Evolutionary conservation across 2,888 invertebrate species (phyloP).

Genomic region (Dimorphilus gyrociliatus): DNA sequence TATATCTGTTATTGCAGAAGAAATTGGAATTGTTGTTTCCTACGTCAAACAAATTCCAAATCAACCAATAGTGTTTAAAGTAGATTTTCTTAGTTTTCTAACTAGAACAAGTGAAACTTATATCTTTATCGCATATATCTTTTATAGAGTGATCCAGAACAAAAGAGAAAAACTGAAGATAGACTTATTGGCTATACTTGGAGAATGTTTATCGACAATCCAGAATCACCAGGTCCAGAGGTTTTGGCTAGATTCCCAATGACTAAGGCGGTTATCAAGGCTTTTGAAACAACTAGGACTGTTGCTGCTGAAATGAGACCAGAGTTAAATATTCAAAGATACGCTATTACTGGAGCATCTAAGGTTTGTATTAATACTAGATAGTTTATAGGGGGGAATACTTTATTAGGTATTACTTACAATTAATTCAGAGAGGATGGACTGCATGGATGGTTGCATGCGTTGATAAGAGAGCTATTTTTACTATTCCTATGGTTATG

Average conservation of each 20-base stretch:
- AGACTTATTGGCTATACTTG: slow-evolving; percentile 7
- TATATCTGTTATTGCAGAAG: slow-evolving; percentile 1
- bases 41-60: slow-evolving; percentile 3
- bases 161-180: slow-evolving; percentile 6
- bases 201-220: slow-evolving; percentile 5
- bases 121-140: slow-evolving; percentile 1
- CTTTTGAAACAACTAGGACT: too few species aligned
- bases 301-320: too few species aligned
- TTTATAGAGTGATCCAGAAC: too few species aligned
- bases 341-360: too few species aligned
- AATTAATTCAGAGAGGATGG: slow-evolving; percentile 1
- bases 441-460: background rate
- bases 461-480: background rate
- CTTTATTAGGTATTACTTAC: too few species aligned
- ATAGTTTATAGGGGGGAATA: too few species aligned
- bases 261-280: too few species aligned
- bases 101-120: slow-evolving; percentile 1
- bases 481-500: background rate
- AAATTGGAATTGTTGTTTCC: slow-evolving; percentile 3
- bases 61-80: slow-evolving; percentile 5
- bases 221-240: slow-evolving; percentile 4
- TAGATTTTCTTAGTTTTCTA: slow-evolving; percentile 1
- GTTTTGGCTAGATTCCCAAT: slow-evolving; percentile 5
- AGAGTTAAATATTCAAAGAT: too few species aligned
- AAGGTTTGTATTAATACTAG: too few species aligned